Percentiles rank a stretch among this genome's conserved stretches.
These are phyloP conservation scores for Hirtodrosophila trivittata DNA, from an alignment of 2,888 invertebrate species.

Conservation along the genomic window DNA sequence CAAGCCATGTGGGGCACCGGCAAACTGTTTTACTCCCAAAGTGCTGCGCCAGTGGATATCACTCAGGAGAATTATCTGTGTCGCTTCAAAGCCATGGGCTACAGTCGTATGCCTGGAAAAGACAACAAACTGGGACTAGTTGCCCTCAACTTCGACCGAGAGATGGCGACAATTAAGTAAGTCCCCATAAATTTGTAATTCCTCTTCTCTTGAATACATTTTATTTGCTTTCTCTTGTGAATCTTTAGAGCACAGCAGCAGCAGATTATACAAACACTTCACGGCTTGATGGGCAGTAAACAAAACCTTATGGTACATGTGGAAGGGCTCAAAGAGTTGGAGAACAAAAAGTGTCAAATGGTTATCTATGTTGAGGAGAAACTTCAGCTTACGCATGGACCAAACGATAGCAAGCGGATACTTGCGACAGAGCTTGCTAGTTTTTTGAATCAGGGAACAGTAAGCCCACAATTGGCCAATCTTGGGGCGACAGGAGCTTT, in stretches of 20 bases:
- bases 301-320: slow-evolving; percentile 92
- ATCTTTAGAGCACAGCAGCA: slow-evolving; percentile 88
- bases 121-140: slow-evolving; percentile 97
- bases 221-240: neutral
- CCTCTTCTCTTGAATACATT: neutral
- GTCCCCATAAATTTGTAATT: slow-evolving; percentile 42
- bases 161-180: slow-evolving; percentile 91
- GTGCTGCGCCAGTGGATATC: slow-evolving; percentile 90
- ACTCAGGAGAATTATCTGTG: slow-evolving; percentile 95
- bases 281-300: slow-evolving; percentile 91
- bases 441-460: slow-evolving; percentile 88
- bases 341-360: slow-evolving; percentile 92
- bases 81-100: slow-evolving; percentile 97
- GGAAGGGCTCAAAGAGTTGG: slow-evolving; percentile 90
- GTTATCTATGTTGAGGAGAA: slow-evolving; percentile 90
- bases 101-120: slow-evolving; percentile 92
- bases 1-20: slow-evolving; percentile 88
- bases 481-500: slow-evolving; percentile 90
- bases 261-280: slow-evolving; percentile 87
- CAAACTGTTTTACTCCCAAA: slow-evolving; percentile 91
- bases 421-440: slow-evolving; percentile 89
- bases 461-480: slow-evolving; percentile 89
- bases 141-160: slow-evolving; percentile 92
- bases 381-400: slow-evolving; percentile 84
- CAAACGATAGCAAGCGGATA: slow-evolving; percentile 88